Conservation (phyloP, 2,113 vertebrate genomes). For the Penelope pileata region DNA sequence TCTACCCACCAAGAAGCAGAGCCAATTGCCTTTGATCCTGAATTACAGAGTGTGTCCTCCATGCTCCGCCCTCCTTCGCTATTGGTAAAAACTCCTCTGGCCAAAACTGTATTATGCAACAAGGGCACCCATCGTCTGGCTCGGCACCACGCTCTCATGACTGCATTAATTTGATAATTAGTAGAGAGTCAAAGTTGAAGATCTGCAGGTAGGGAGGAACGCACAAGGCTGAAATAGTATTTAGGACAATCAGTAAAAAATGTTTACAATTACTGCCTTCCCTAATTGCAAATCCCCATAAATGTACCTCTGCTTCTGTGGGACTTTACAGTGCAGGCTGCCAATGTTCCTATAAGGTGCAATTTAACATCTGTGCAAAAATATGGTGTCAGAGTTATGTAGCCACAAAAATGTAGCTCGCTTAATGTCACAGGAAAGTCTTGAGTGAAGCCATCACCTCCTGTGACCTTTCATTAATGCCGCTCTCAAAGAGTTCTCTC, state of each 20-base stretch:
- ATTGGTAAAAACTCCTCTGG: background rate
- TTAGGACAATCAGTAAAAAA: background rate
- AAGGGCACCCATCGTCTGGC: background rate
- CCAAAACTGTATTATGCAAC: background rate
- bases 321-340: background rate
- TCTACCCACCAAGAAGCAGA: background rate
- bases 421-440: background rate
- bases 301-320: background rate
- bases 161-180: background rate
- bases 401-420: constrained; percentile 33
- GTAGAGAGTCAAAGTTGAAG: background rate
- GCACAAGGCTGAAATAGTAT: background rate
- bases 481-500: background rate
- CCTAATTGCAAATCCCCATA: background rate
- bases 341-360: background rate
- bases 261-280: background rate
- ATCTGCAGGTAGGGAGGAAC: background rate
- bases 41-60: constrained; percentile 35
- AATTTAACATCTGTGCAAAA: background rate
- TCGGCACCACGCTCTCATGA: rapidly evolving
- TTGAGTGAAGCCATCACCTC: background rate
- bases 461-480: background rate
- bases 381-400: background rate
- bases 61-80: background rate
- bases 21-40: constrained; percentile 19